These are phyloP conservation scores for Drosophila nr. medialis DNA, from an alignment of 2,888 invertebrate genomes.

Conservation along the genomic window DNA sequence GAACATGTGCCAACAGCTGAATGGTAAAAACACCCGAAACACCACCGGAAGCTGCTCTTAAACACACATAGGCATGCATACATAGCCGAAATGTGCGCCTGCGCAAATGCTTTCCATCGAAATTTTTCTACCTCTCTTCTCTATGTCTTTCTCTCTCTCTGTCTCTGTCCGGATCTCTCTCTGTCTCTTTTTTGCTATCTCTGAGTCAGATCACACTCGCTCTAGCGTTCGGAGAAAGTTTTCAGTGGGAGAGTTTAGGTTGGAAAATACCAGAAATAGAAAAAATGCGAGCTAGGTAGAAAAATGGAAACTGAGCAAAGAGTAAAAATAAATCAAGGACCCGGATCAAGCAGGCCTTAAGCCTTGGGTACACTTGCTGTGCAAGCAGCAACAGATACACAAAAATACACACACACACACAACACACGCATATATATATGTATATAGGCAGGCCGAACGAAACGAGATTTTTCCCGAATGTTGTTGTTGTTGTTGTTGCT, in stretches of 20 bases:
- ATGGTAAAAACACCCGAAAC: slow-evolving; percentile 48
- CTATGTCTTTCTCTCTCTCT: slow-evolving; percentile 1
- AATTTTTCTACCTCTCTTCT: not conserved
- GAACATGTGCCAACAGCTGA: slow-evolving; percentile 53
- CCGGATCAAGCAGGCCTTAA: slow-evolving; percentile 60
- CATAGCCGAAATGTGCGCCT: slow-evolving; percentile 46
- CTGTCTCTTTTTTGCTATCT: not conserved
- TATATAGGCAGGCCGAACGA: slow-evolving; percentile 20
- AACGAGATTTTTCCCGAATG: slow-evolving; percentile 35
- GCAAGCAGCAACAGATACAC: slow-evolving; percentile 61
- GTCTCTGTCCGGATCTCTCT: not conserved
- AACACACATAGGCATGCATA: slow-evolving; percentile 6
- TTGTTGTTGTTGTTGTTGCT: slow-evolving; percentile 22
- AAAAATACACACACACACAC: slow-evolving; percentile 29
- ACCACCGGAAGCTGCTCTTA: slow-evolving; percentile 72
- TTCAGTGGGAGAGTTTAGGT: slow-evolving; percentile 34
- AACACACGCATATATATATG: slow-evolving; percentile 10
- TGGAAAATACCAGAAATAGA: slow-evolving; percentile 50
- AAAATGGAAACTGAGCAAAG: slow-evolving; percentile 51
- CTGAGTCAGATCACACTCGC: slow-evolving; percentile 20
- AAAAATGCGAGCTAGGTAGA: slow-evolving; percentile 65
- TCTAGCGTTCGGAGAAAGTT: slow-evolving; percentile 63
- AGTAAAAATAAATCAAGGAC: slow-evolving; percentile 78
- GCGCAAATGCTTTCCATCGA: slow-evolving; percentile 58
- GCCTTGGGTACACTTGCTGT: slow-evolving; percentile 70